phyloP scores from a whole-genome alignment of 2,113 vertebrate species.

The Paracanthobrama guichenoti region DNA sequence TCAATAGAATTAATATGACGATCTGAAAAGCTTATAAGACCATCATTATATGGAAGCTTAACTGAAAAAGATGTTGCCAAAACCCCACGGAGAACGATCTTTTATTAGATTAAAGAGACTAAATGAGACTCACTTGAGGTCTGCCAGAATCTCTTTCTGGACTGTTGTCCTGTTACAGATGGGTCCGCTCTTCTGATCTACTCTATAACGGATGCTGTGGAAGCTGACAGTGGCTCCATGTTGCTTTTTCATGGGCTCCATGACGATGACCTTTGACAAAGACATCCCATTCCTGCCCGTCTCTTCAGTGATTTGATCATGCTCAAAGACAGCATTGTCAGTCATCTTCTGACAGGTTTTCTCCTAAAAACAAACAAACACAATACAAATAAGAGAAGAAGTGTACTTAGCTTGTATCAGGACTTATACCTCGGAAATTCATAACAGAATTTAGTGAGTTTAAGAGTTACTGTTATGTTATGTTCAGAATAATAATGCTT shows the following conservation, averaged over 20 bases:
- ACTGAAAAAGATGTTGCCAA: neutral
- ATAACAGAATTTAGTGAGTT: neutral
- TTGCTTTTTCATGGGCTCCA: slow-evolving; percentile 33
- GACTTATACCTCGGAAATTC: neutral
- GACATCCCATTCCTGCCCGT: slow-evolving; percentile 58
- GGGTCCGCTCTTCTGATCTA: slow-evolving; percentile 62
- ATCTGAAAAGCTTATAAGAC: neutral
- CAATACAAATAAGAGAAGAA: slow-evolving; percentile 8
- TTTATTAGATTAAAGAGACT: neutral
- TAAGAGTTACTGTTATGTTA: neutral
- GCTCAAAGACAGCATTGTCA: slow-evolving; percentile 62
- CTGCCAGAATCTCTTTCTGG: slow-evolving; percentile 67
- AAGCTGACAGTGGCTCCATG: slow-evolving; percentile 74
- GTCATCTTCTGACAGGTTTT: slow-evolving; percentile 47
- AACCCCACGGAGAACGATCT: neutral
- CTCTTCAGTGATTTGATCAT: slow-evolving; percentile 66
- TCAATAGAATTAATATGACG: neutral
- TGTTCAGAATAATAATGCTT: neutral
- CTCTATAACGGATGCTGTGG: slow-evolving; percentile 74
- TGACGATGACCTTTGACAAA: slow-evolving; percentile 43
- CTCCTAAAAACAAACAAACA: neutral
- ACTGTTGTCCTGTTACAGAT: slow-evolving; percentile 58
- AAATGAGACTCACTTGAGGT: slow-evolving; percentile 71
- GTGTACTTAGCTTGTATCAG: neutral
- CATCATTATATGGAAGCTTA: neutral